Evolutionary conservation across 2,888 invertebrate genomes (phyloP).

Genomic region (Esperia sulphurella): DNA sequence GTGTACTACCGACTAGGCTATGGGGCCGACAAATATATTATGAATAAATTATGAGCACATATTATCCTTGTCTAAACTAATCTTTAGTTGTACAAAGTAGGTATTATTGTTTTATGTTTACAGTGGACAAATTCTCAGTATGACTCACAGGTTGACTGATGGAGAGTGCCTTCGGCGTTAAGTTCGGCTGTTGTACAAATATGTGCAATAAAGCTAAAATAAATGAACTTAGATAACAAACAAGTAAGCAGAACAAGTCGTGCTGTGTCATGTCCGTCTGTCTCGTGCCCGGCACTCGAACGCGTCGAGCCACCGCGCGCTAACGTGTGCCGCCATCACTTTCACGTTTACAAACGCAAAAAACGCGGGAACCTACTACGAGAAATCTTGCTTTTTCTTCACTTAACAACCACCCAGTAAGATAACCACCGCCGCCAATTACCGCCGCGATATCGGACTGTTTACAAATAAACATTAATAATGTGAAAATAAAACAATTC

Average conservation of each 20-base stretch:
- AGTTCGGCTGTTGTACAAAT: too few species aligned
- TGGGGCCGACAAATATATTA: too few species aligned
- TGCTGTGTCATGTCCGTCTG: background rate
- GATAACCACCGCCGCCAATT: conserved; percentile 30
- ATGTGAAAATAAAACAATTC: conserved; percentile 48
- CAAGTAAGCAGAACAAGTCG: background rate
- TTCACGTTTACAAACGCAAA: conserved; percentile 54
- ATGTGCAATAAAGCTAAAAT: too few species aligned
- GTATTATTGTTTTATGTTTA: too few species aligned
- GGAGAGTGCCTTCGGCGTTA: too few species aligned
- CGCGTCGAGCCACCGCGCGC: conserved; percentile 48
- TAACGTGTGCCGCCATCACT: conserved; percentile 57
- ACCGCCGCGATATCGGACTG: conserved; percentile 36
- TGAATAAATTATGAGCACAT: too few species aligned
- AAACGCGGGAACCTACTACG: conserved; percentile 47
- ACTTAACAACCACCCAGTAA: conserved; percentile 32
- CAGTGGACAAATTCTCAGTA: too few species aligned
- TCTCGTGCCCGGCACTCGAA: conserved; percentile 38
- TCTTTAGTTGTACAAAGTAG: too few species aligned
- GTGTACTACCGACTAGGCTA: too few species aligned
- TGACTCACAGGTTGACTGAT: too few species aligned
- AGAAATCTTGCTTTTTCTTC: conserved; percentile 44
- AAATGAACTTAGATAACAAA: background rate
- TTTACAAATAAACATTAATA: conserved; percentile 48
- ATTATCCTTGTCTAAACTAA: too few species aligned